Evolutionary conservation across 1,140 invertebrate genomes (phyloP).

Genomic region (Lepidostoma basale): DNA sequence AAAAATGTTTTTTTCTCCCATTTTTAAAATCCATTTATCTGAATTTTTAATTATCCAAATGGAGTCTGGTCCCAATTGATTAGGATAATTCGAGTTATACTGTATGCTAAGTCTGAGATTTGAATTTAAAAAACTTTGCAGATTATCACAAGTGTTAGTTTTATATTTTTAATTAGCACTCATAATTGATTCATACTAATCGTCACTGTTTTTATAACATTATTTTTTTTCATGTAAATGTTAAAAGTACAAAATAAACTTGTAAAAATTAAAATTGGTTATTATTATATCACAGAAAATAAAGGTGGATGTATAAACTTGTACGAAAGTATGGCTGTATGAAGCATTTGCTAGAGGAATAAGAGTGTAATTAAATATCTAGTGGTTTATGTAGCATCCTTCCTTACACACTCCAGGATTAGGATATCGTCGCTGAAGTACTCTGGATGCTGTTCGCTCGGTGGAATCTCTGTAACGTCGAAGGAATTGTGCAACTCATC

Average conservation of each 20-base stretch:
- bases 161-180: no score
- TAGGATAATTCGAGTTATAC: no score
- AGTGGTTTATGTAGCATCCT: slow-evolving; percentile 8
- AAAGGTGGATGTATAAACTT: slow-evolving; percentile 12
- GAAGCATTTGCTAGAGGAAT: background rate
- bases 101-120: no score
- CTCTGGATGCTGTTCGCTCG: slow-evolving; percentile 34
- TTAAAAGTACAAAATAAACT: background rate
- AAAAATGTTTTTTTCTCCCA: no score
- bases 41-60: no score
- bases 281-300: slow-evolving; percentile 31
- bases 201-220: no score
- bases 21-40: no score
- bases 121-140: no score
- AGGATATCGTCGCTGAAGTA: slow-evolving; percentile 43
- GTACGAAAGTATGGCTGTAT: slow-evolving; percentile 6
- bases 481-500: slow-evolving; percentile 31
- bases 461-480: slow-evolving; percentile 21
- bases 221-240: no score
- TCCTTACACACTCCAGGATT: slow-evolving; percentile 30
- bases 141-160: no score
- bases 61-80: no score
- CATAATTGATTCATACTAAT: no score
- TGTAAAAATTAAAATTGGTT: slow-evolving; percentile 5
- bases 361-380: slow-evolving; percentile 1